Percentiles rank a stretch among this genome's conserved stretches.
These are phyloP conservation scores for Mormoops blainvillei DNA, from an alignment of 2,113 vertebrate species.

Conservation along the genomic window DNA sequence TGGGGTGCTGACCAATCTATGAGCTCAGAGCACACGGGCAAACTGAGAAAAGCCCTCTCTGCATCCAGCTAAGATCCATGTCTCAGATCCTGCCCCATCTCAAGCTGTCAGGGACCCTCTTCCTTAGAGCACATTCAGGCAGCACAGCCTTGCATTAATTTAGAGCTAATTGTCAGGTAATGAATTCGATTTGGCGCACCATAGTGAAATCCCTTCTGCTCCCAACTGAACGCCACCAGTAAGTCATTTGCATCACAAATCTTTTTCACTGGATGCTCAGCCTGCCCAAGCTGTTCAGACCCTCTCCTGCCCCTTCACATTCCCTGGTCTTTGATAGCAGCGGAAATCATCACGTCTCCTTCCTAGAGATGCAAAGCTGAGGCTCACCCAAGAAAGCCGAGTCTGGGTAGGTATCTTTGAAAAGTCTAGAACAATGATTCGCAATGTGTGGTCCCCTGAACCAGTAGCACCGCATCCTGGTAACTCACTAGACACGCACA, in stretches of 20 bases:
- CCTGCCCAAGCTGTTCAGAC: conserved; percentile 59
- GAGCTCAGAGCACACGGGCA: background rate
- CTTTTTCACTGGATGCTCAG: conserved; percentile 54
- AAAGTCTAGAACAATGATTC: background rate
- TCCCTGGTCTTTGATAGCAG: conserved; percentile 11
- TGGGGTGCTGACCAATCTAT: background rate
- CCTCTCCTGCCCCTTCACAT: conserved; percentile 16
- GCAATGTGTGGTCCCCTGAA: background rate
- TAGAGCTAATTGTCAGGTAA: conserved; percentile 79
- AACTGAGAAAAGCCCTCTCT: background rate
- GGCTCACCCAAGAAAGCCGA: background rate
- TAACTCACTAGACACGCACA: background rate
- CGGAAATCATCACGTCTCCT: background rate
- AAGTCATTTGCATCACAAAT: conserved; percentile 76
- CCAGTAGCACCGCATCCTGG: too few species aligned
- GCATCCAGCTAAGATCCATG: background rate
- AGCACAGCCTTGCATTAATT: conserved; percentile 71
- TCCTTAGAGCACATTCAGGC: conserved; percentile 62
- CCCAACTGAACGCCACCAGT: conserved; percentile 65
- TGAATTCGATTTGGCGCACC: conserved; percentile 75
- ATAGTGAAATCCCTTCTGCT: conserved; percentile 65
- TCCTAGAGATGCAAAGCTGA: background rate
- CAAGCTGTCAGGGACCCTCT: conserved; percentile 60
- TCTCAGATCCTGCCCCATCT: conserved; percentile 38
- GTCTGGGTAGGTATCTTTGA: background rate